Evolutionary conservation across 2,888 invertebrate genomes (phyloP), one percentile per base, ranked within the genome.

Genomic region (Agrenia bidenticulata): DNA sequence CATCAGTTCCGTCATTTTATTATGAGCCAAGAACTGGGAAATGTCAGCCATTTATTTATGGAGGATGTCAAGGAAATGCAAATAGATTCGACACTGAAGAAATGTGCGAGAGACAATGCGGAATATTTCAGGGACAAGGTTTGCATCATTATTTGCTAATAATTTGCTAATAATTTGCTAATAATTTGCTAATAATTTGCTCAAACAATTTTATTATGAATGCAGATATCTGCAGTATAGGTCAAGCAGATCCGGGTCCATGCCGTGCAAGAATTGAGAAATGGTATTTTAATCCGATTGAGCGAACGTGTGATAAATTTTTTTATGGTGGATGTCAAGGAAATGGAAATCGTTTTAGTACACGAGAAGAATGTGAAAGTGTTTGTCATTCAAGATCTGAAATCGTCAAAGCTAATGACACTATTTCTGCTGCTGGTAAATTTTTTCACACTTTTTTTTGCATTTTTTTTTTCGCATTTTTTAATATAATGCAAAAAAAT

Each of bases 311-410:
- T 79, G 82, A 83, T 1, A 1, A 84, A 70, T 94, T 91, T 80
- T 80, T 81, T 1, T 94, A 89, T 78, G 88, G 92, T 41, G 94
- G 94, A 21, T 65, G 61, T 50, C 37, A 23, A 2, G 94, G 94
- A 37, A 91, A 90, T 76, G 88, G 89, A 58, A 94, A 94, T 80
- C 83, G 91, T 61, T 94, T 94, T 81, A 87, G 86, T 64, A 85
- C 85, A 11, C 78, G 82, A n/a, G 83, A 85, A 27, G 90, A 91
- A 78, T 93, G 93, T 78, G 85, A 88, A 78, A 83, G 85, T 2
- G 81, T 88, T 77, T 93, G 92, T 80, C 79, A 63, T 13, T 53
- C 61, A 1, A 49, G 65, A 17, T 26, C 57, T 7, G 70, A 70
- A 56, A 64, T 67, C 9, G 78, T 80, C 2, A 71, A 78, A 63